These are phyloP conservation scores for Euschistus heros DNA, from an alignment of 1,140 invertebrate species.

Conservation along the genomic window DNA sequence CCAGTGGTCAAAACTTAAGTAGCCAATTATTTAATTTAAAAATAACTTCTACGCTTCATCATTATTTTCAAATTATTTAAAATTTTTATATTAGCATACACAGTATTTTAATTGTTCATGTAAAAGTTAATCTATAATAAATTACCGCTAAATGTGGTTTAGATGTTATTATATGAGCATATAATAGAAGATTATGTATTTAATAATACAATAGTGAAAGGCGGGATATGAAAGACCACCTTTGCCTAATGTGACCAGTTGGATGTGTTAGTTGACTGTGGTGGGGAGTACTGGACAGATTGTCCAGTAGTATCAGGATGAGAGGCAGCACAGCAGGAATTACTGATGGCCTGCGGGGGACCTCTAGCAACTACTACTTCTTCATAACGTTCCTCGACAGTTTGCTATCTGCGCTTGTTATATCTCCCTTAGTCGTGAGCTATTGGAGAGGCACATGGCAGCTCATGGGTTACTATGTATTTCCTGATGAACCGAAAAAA, in stretches of 20 bases:
- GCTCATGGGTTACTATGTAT: conserved; percentile 60
- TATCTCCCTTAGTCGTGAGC: conserved; percentile 65
- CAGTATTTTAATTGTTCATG: too few species aligned
- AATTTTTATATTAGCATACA: too few species aligned
- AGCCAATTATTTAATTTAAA: neutral
- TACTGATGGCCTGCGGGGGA: conserved; percentile 32
- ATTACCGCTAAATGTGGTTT: too few species aligned
- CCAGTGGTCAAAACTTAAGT: conserved; percentile 1
- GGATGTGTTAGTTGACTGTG: neutral
- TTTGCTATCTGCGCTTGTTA: conserved; percentile 55
- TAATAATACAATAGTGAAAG: neutral
- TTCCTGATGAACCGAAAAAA: conserved; percentile 43
- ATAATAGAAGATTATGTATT: too few species aligned
- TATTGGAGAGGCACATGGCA: conserved; percentile 81
- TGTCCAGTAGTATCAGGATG: conserved; percentile 24
- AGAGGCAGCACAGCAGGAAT: conserved; percentile 34
- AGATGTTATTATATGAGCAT: too few species aligned
- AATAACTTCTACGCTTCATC: conserved; percentile 1
- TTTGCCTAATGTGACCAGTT: neutral
- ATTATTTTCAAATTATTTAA: neutral
- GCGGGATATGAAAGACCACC: neutral
- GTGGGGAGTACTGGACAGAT: conserved; percentile 8
- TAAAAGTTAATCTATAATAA: too few species aligned
- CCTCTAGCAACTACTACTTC: conserved; percentile 40
- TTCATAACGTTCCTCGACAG: conserved; percentile 56